phyloP scores from a whole-genome alignment of 2,113 vertebrate species.

The Macquaria ambigua region DNA sequence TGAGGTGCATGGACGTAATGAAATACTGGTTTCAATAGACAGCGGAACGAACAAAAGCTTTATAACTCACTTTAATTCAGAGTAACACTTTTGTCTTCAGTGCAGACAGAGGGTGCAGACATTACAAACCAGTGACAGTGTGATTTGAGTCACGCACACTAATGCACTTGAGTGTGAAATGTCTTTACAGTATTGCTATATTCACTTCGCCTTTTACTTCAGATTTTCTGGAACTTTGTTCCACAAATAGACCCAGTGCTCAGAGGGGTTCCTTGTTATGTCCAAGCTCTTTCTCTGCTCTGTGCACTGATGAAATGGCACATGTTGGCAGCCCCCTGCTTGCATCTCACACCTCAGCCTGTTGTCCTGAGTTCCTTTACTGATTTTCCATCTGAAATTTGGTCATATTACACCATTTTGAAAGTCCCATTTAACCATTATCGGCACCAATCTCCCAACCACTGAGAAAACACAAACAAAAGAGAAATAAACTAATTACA shows the following conservation, averaged over 20 bases:
- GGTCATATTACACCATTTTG: slow-evolving; percentile 75
- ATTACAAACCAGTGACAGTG: slow-evolving; percentile 70
- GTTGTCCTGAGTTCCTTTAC: slow-evolving; percentile 75
- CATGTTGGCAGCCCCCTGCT: slow-evolving; percentile 54
- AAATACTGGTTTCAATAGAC: slow-evolving; percentile 17
- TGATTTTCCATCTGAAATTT: slow-evolving; percentile 73
- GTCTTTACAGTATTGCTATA: slow-evolving; percentile 85
- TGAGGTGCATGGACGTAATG: background rate
- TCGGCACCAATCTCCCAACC: slow-evolving; percentile 57
- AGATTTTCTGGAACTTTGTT: slow-evolving; percentile 39
- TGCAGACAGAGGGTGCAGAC: slow-evolving; percentile 79
- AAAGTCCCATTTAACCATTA: slow-evolving; percentile 61
- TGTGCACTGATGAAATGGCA: slow-evolving; percentile 43
- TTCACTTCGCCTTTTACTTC: slow-evolving; percentile 59
- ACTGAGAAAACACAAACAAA: slow-evolving; percentile 66
- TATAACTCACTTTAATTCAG: slow-evolving; percentile 74
- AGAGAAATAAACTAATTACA: slow-evolving; percentile 65
- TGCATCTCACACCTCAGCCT: slow-evolving; percentile 51
- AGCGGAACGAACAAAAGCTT: slow-evolving; percentile 52
- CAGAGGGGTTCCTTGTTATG: slow-evolving; percentile 43
- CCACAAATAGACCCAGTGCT: slow-evolving; percentile 35
- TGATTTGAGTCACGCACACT: slow-evolving; percentile 46
- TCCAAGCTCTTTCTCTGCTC: slow-evolving; percentile 36
- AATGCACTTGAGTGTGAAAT: slow-evolving; percentile 71
- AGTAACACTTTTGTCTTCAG: slow-evolving; percentile 75